Evolutionary conservation across 2,888 invertebrate species (phyloP).

Genomic region (Tridacna crocea): DNA sequence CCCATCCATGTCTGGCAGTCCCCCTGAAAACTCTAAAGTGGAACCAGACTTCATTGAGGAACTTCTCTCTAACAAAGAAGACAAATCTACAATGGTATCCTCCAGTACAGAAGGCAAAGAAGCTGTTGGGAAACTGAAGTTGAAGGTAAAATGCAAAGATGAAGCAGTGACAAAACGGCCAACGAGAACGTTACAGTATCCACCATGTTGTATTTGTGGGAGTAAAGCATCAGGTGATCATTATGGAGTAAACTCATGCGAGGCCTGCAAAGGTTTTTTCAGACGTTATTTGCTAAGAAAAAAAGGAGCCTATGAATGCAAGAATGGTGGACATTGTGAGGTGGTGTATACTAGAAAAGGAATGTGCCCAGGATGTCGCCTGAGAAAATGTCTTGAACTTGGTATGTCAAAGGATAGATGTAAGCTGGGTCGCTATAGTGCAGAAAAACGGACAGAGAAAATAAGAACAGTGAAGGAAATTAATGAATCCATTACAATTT

Average conservation of each 20-base stretch:
- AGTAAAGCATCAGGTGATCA: conserved; percentile 57
- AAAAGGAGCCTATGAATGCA: conserved; percentile 51
- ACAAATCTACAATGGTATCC: neutral
- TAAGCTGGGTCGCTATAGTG: conserved; percentile 52
- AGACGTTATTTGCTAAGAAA: conserved; percentile 50
- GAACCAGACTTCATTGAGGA: neutral
- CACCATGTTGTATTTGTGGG: conserved; percentile 55
- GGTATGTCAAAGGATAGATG: conserved; percentile 57
- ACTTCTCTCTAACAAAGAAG: neutral
- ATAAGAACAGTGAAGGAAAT: conserved; percentile 46
- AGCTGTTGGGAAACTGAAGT: neutral
- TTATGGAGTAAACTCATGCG: conserved; percentile 58
- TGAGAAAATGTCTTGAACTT: conserved; percentile 47
- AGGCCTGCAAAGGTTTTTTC: conserved; percentile 62
- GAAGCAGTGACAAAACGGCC: neutral
- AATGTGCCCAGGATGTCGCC: conserved; percentile 54
- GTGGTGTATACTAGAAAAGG: conserved; percentile 40
- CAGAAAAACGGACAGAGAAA: conserved; percentile 51
- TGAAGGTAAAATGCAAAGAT: neutral
- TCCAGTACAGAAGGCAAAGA: no score
- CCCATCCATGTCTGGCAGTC: neutral
- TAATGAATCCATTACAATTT: neutral
- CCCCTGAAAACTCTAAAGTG: neutral
- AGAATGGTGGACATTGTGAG: conserved; percentile 43
- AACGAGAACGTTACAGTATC: conserved; percentile 31